Evolutionary conservation across 2,888 invertebrate species (phyloP).

Genomic region (Prosopocoilus inquinatus): DNA sequence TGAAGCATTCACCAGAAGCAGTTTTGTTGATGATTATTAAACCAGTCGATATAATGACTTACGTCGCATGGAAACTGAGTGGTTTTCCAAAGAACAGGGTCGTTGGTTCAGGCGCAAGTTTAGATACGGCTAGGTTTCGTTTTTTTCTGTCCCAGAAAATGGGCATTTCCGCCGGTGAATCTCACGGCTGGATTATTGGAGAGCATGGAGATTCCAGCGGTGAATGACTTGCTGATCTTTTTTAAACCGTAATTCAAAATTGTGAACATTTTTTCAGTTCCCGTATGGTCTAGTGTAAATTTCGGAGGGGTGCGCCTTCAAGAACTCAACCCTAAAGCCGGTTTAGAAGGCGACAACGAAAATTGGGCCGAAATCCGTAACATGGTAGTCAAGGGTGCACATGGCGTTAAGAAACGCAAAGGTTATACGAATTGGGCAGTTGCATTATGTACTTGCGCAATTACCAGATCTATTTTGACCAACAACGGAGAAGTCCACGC

Average conservation of each 20-base stretch:
- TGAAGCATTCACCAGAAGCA: slow-evolving; percentile 82
- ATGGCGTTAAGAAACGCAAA: slow-evolving; percentile 82
- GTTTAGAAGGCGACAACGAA: slow-evolving; percentile 71
- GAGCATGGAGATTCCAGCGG: slow-evolving; percentile 79
- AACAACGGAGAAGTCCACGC: slow-evolving; percentile 7
- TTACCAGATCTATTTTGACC: slow-evolving; percentile 3
- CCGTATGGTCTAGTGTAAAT: slow-evolving; percentile 92
- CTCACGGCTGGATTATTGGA: slow-evolving; percentile 92
- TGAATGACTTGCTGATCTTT: slow-evolving; percentile 33
- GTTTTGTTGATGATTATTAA: slow-evolving; percentile 86
- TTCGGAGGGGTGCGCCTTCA: slow-evolving; percentile 83
- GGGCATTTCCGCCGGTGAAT: slow-evolving; percentile 77
- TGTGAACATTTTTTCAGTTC: slow-evolving; percentile 56
- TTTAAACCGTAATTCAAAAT: not conserved
- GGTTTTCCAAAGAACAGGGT: slow-evolving; percentile 83
- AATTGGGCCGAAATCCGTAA: slow-evolving; percentile 77
- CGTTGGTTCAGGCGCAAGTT: slow-evolving; percentile 89
- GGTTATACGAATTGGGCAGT: slow-evolving; percentile 93
- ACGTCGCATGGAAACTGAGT: slow-evolving; percentile 92
- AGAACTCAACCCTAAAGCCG: slow-evolving; percentile 73
- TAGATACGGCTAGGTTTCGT: slow-evolving; percentile 89
- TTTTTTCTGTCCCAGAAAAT: slow-evolving; percentile 82
- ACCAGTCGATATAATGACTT: slow-evolving; percentile 90
- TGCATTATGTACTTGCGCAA: slow-evolving; percentile 71
- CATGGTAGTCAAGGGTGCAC: slow-evolving; percentile 81